Base-by-base conservation (phyloP, 64 coral and sea anemone species). In the Trachythela sp. region DNA sequence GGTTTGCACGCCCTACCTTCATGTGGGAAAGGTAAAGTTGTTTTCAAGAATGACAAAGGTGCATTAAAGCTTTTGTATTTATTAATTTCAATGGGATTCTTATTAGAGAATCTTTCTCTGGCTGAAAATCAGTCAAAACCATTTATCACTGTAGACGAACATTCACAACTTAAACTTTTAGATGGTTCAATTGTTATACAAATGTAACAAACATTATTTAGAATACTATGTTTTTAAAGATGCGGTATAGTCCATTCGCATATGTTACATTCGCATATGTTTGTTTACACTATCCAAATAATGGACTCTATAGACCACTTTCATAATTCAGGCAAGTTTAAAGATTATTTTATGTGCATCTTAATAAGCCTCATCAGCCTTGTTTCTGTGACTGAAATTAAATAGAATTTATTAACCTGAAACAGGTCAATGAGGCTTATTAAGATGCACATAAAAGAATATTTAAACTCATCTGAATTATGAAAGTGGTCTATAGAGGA, bases 41-140 rank as follows among this genome's bases (percentile, higher is more conserved):
- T 85, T 85, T 85, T 85, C 9, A 85, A 85, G 36, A 85, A 85
- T 85, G 83, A 85, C 83, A 85, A 85, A 48, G 83, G 4, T 24
- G 83, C 83, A 18, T 27, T 48, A n/a, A 85, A 48, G 43, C 43
- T 85, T 40, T 20, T 85, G 37, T 43, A 85, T 48, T 20, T 43
- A 27, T 48, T 85, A 40, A 85, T 85, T 43, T 24, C 83, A 43
- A 85, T 15, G 43, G 83, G 83, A 43, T 85, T 85, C 40, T 85
- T 85, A 85, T 13, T 85, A 43, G 83, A 85, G 36, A 85, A 85
- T 39, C 83, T 85, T 26, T 38, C 83, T 43, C 40, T 48, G 29
- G 14, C 14, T 40, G 83, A 85, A 4, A 40, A 48, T 29, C 37
- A n/a, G 22, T 48, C 36, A 85, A 43, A 18, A 85, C 83, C 83